Conservation (phyloP, 2,888 invertebrate species). For the Seira sanloemensis region DNA sequence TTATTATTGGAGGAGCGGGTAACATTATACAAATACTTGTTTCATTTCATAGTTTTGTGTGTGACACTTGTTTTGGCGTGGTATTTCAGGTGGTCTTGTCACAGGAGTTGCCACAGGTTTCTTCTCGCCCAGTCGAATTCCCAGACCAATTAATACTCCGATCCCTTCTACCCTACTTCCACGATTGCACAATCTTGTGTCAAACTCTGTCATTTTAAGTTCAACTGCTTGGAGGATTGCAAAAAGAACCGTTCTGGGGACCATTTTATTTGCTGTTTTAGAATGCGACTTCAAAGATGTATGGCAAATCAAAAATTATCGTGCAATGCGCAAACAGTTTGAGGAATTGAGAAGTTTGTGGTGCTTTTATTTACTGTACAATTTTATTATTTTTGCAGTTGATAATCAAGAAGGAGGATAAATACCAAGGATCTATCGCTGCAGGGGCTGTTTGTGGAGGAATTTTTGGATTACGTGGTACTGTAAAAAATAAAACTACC, state of each 20-base stretch:
- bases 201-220: constrained; percentile 51
- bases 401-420: constrained; percentile 51
- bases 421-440: constrained; percentile 58
- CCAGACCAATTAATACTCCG: constrained; percentile 42
- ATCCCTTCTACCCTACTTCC: constrained; percentile 33
- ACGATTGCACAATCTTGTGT: constrained; percentile 10
- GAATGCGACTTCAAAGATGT: constrained; percentile 67
- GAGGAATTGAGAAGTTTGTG: no score
- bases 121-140: constrained; percentile 52
- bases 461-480: constrained; percentile 62
- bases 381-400: constrained; percentile 40
- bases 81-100: constrained; percentile 37
- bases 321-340: no score
- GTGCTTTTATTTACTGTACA: background rate
- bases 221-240: constrained; percentile 53
- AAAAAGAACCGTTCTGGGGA: constrained; percentile 50
- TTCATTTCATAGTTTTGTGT: background rate
- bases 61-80: background rate
- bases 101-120: constrained; percentile 52
- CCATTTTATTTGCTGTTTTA: constrained; percentile 59
- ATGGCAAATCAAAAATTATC: no score
- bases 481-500: background rate
- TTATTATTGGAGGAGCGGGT: constrained; percentile 57
- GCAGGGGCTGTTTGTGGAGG: constrained; percentile 60
- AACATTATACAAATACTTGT: background rate